These are phyloP conservation scores for Pelvicachromis taeniatus DNA, from an alignment of 2,113 vertebrate species.

Conservation along the genomic window DNA sequence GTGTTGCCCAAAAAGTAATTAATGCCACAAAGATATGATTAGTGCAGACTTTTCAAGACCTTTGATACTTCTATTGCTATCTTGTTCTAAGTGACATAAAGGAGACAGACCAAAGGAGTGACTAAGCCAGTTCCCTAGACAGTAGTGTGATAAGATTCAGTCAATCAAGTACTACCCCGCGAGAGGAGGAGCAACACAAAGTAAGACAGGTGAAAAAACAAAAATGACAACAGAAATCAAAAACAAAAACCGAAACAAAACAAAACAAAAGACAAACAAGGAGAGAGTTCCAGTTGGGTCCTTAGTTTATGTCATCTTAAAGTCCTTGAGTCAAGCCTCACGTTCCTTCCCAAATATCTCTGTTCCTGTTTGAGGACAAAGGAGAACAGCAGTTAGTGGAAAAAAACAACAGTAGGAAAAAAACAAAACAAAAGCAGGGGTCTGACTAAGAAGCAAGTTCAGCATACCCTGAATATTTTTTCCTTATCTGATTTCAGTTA, in stretches of 20 bases:
- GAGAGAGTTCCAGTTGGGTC: conserved; percentile 26
- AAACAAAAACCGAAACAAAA: conserved; percentile 27
- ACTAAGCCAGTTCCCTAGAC: background rate
- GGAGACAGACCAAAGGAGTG: conserved; percentile 19
- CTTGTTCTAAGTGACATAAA: conserved; percentile 23
- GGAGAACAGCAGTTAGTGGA: background rate
- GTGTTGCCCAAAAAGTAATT: conserved; percentile 12
- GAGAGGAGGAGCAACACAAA: background rate
- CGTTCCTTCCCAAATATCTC: conserved; percentile 54
- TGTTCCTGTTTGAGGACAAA: conserved; percentile 44
- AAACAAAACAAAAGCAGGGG: background rate
- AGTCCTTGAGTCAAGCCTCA: conserved; percentile 28
- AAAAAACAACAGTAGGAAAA: background rate
- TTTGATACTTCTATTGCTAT: conserved; percentile 50
- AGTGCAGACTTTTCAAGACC: conserved; percentile 37
- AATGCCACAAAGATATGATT: conserved; percentile 39
- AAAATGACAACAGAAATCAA: conserved; percentile 21
- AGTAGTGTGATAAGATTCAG: conserved; percentile 48
- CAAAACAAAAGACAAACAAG: conserved; percentile 51
- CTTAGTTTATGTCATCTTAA: conserved; percentile 59
- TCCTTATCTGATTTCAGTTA: background rate
- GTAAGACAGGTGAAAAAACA: background rate
- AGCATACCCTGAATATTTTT: background rate
- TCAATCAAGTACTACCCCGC: conserved; percentile 25
- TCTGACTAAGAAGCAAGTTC: background rate